Evolutionary conservation across 2,888 invertebrate species (phyloP).

Genomic region (Tuta absoluta): DNA sequence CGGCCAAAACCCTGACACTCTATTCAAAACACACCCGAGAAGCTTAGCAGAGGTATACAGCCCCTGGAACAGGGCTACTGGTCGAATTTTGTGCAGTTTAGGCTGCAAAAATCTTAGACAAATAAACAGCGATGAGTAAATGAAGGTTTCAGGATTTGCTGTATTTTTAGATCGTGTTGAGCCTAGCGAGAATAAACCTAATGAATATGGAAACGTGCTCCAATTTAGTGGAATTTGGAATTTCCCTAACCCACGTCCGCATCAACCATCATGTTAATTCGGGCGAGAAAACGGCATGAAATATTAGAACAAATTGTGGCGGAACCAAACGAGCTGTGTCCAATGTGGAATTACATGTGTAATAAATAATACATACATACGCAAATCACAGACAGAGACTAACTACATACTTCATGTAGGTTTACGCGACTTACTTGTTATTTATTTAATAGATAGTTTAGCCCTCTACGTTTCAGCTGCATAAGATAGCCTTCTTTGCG

Average conservation of each 20-base stretch:
- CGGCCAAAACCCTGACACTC: too few relatives aligned
- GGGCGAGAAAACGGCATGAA: background rate
- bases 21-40: too few relatives aligned
- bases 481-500: too few relatives aligned
- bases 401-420: too few relatives aligned
- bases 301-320: background rate
- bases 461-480: too few relatives aligned
- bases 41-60: too few relatives aligned
- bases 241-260: background rate
- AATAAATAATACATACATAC: background rate
- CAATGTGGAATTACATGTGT: background rate
- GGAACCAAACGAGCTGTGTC: background rate
- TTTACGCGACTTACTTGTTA: too few relatives aligned
- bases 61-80: too few relatives aligned
- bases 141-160: background rate
- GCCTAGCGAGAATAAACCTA: slow-evolving; percentile 4
- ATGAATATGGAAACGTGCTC: slow-evolving; percentile 7
- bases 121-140: background rate
- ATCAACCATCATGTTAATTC: background rate
- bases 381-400: too few relatives aligned
- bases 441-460: too few relatives aligned
- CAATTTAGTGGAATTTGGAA: slow-evolving; percentile 16
- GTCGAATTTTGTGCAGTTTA: too few relatives aligned
- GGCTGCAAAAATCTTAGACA: background rate
- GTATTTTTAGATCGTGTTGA: background rate